Base-by-base conservation (phyloP, 2,888 invertebrate genomes). In the Dendrolimus pini region DNA sequence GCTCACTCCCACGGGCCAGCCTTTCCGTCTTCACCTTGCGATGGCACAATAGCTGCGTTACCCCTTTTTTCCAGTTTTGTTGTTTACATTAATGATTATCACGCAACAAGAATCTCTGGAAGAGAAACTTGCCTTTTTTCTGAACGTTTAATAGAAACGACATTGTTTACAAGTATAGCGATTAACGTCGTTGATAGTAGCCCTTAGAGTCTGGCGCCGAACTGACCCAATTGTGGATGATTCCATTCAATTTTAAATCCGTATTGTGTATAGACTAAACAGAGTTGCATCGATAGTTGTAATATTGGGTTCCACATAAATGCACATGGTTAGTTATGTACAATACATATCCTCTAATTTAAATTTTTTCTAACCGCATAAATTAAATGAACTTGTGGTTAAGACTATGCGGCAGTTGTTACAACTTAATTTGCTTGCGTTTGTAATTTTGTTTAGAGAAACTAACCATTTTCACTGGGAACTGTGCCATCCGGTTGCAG, bases 1-100 rank as follows among this genome's bases (percentile, higher is more conserved):
- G 72, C 72, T 68, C 66, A 68, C 80, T 86, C 89, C 83, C 89
- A 88, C 89, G 86, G 69, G 71, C 71, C 72, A 68, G 71, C 77
- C 78, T 84, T 84, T 82, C 85, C 83, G 82, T 78, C 82, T 81
- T 75, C 77, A 73, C 75, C 73, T 78, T 75, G 72, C 72, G 80
- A 76, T 76, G 78, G 72, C 65, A 88, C 87, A 89, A 88, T 87
- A 76, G 83, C 78, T 72, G 77, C 77, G 72, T 80, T 83, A 81
- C 80, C 78, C 78, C 75, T 72, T 89, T 89, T 88, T 85, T 83
- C 64, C 72, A 74, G 71, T 78, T 82, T 78, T 78, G 80, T 83
- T 83, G 77, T 79, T 78, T 80, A 77, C 79, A 76, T 82, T 79
- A 82, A 79, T 81, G 71, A 76, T 80, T 78, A 79, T 69, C 72